phyloP scores from a whole-genome alignment of 1,140 invertebrate species.

The Trialeurodes vaporariorum region DNA sequence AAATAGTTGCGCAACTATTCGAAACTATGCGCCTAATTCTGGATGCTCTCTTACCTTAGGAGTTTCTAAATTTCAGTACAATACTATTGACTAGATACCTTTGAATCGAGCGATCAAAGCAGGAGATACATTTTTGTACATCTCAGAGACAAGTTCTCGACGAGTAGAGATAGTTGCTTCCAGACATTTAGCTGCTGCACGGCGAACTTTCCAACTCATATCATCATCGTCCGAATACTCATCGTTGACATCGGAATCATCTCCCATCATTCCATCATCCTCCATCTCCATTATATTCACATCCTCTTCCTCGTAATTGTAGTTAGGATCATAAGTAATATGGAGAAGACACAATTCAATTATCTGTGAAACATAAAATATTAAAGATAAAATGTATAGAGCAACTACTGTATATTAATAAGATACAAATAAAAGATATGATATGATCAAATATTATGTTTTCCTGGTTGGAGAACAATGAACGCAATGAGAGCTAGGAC shows the following conservation, averaged over 20 bases:
- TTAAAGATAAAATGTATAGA: no score
- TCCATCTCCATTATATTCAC: constrained; percentile 52
- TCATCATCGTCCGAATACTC: constrained; percentile 98
- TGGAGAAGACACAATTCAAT: constrained; percentile 80
- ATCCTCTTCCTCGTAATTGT: constrained; percentile 84
- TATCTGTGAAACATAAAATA: constrained; percentile 58
- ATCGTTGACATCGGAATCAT: constrained; percentile 71
- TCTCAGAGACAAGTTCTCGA: constrained; percentile 78
- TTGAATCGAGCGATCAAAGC: constrained; percentile 85
- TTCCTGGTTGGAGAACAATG: no score
- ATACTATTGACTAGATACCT: no score
- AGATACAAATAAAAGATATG: no score
- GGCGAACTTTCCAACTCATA: constrained; percentile 95
- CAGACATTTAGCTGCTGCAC: constrained; percentile 93
- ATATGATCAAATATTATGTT: no score
- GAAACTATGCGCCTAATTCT: no score
- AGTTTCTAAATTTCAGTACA: no score
- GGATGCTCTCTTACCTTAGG: no score
- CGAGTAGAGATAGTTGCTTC: constrained; percentile 88
- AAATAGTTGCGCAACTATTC: no score
- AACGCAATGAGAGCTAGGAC: no score
- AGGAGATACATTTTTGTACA: constrained; percentile 80
- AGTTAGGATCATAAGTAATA: constrained; percentile 96
- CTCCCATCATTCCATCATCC: constrained; percentile 56
- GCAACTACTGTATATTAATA: no score